A percentile compares a stretch with the other conserved stretches of the same genome.
Conservation (phyloP, 2,888 invertebrate species). For the Parapristionchus giblindavisi region DNA sequence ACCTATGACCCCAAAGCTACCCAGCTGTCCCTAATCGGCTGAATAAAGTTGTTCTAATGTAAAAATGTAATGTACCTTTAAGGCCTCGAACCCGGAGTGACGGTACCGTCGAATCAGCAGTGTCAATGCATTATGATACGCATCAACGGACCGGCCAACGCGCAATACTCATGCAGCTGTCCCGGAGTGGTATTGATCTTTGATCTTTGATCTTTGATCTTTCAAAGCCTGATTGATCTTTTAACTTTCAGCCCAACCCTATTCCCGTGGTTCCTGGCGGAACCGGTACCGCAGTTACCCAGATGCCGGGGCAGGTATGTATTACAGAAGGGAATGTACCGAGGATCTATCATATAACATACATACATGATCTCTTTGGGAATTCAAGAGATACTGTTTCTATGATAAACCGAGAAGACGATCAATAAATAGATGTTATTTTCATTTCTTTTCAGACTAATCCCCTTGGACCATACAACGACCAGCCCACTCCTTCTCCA, state of each 20-base stretch:
- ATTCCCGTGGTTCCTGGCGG: slow-evolving; percentile 18
- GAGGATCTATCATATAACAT: too few relatives aligned
- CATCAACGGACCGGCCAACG: slow-evolving; percentile 54
- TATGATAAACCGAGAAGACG: too few relatives aligned
- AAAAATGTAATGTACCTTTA: not conserved
- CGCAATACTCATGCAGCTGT: slow-evolving; percentile 60
- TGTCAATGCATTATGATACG: slow-evolving; percentile 61
- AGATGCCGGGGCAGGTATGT: too few relatives aligned
- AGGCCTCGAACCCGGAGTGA: slow-evolving; percentile 15
- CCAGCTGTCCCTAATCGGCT: too few relatives aligned
- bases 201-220: too few relatives aligned
- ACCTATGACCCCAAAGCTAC: too few relatives aligned
- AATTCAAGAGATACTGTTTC: too few relatives aligned
- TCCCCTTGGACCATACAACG: not conserved
- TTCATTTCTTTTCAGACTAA: too few relatives aligned
- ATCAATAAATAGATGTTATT: too few relatives aligned
- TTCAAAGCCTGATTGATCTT: too few relatives aligned
- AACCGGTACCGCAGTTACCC: slow-evolving; percentile 13
- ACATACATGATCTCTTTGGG: too few relatives aligned
- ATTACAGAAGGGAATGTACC: too few relatives aligned
- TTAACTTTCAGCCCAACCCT: slow-evolving; percentile 11
- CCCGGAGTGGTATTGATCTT: slow-evolving; percentile 36
- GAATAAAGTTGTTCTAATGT: not conserved
- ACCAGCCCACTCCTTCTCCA: not conserved
- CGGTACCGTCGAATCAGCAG: slow-evolving; percentile 13